Evolutionary conservation across 2,888 invertebrate species (phyloP).

Genomic region (Achlya flavicornis): DNA sequence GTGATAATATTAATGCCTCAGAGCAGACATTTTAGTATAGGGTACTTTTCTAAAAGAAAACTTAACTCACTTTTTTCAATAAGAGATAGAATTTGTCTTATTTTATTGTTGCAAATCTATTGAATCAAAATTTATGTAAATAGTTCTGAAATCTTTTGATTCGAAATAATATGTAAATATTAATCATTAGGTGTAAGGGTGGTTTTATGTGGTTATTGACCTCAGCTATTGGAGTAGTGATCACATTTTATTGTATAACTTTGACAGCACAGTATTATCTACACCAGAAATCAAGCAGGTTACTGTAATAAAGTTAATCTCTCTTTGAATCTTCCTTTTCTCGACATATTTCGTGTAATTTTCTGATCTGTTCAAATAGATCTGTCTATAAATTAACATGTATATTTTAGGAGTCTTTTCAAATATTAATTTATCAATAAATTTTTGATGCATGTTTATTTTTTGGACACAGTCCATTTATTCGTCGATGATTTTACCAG

Average conservation of each 20-base stretch:
- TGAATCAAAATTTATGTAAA: slow-evolving; percentile 35
- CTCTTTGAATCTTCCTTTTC: neutral
- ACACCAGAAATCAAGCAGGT: neutral
- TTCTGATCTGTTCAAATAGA: neutral
- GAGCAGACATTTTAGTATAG: slow-evolving; percentile 34
- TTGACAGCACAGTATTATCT: neutral
- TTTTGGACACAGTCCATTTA: neutral
- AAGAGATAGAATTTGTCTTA: neutral
- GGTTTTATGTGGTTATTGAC: slow-evolving; percentile 3
- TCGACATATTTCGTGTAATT: neutral
- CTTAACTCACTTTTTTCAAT: slow-evolving; percentile 30
- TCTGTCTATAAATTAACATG: neutral
- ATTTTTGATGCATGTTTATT: no score
- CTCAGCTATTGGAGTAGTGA: neutral
- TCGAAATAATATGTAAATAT: slow-evolving; percentile 29
- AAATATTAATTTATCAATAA: neutral
- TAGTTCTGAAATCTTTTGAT: slow-evolving; percentile 25
- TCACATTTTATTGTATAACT: neutral
- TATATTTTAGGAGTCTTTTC: neutral
- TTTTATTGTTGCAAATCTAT: slow-evolving; percentile 31
- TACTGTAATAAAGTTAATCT: neutral
- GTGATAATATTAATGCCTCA: slow-evolving; percentile 18
- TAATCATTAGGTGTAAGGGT: slow-evolving; percentile 19
- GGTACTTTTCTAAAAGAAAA: slow-evolving; percentile 46
- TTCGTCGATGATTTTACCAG: neutral